Evolutionary conservation across 1,140 invertebrate species (phyloP), one percentile per base, ranked within the genome.

Genomic region (Brachionus rotundiformis): DNA sequence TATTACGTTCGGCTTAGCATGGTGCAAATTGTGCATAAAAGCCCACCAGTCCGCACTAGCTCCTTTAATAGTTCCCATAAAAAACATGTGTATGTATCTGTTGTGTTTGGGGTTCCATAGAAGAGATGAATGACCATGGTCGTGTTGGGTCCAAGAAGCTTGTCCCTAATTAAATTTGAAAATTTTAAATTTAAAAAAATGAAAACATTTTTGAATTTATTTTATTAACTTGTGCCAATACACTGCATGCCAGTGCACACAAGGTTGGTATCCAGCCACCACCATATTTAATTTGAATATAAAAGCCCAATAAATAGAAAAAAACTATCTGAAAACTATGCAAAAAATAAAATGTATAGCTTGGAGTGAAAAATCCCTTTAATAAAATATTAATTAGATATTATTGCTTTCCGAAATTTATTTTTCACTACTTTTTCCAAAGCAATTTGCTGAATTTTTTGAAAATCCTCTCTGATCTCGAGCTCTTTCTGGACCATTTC

Each of bases 1-100:
- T 59, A 88, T 86, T 83, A 88, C 86, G 84, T 88, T 88, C 7
- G 87, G 87, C 82, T 88, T 88, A 31, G 87, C 85, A 84, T 88
- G 87, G 82, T 88, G 87, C 49, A 88, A 86, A 80, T 86, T 87
- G 82, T 88, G 87, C 85, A 88, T 86, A 82, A 87, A 85, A 75
- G 87, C 87, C 87, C 87, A 88, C 87, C 87, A 88, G 19, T 84
- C 73, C 23, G 85, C 82, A 23, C 86, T 87, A 6, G 86, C 86
- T 25, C 87, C 87, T 86, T 88, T 88, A 5, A 88, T 41, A 75
- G 84, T 82, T 16, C 86, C 86, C 47, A 88, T 84, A n/a, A 85
- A 84, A 29, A 88, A 63, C 75, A 86, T 83, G 83, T 88, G 87
- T 33, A 85, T 84, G 11, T 84, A 80, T 76, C 87, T 86, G 65